Evolutionary conservation across 2,113 vertebrate genomes (phyloP), one percentile per base, ranked within the genome.

Genomic region (Hemiprocne comata): DNA sequence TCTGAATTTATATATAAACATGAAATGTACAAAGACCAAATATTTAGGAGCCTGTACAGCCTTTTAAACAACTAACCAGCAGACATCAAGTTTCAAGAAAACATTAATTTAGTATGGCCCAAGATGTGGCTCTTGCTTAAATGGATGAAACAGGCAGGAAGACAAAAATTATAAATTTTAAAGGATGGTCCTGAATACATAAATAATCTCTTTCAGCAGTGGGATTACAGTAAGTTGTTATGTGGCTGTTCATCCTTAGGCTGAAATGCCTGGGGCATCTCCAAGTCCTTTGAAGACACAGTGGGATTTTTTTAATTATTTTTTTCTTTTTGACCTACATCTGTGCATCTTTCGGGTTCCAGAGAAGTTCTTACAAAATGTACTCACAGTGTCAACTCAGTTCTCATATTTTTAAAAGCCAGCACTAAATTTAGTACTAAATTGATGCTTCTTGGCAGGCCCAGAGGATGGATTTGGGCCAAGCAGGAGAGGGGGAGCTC

Each of bases 1-100:
- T 51, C 73, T 94, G 86, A 67, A 57, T 93, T 92, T 44, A 18
- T 89, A 44, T 72, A 53, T 96, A 94, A 92, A 92, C 93, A 87
- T 16, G 9, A 71, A 86, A 72, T 36, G 42, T 60, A 74, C 0
- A 34, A 19, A 97, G 89, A 85, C 62, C 89, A 93, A 95, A 95
- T 93, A 91, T 95, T 93, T 95, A 71, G 71, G 70, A 26, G 23
- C 21, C 61, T 71, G 31, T 13, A 8, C 26, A 48, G 40, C 1
- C 0, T 81, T 93, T 78, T 74, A 69, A 90, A 60, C 24, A 58
- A 29, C 64, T 66, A 42, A 66, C 61, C 64, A 57, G 26, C 8
- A 60, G 76, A 17, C n/a, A 31, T 54, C 3, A 6, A 51, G 48
- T 67, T 90, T 75, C 84, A 64, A 36, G 51, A 78, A 51, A 81